Conservation (phyloP, 2,113 vertebrate species). For the Odontophorus gujanensis region DNA sequence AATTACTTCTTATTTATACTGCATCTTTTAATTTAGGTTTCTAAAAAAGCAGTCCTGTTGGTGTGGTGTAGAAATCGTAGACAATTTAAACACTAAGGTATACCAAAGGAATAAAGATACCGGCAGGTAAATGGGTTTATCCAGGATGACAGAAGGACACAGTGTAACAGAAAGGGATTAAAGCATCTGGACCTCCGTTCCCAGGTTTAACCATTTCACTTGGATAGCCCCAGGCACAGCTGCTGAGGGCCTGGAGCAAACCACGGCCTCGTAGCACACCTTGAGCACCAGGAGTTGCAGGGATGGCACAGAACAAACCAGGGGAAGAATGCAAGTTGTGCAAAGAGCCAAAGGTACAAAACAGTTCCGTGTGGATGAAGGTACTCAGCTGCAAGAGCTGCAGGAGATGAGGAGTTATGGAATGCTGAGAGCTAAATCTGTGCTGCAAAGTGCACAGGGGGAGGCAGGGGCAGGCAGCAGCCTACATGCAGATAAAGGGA, state of each 20-base stretch:
- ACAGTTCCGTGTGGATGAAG: background rate
- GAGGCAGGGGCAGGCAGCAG: constrained; percentile 63
- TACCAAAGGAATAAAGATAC: background rate
- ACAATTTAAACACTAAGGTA: background rate
- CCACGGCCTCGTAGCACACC: background rate
- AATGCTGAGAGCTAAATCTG: background rate
- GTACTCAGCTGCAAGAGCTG: background rate
- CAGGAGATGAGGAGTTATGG: background rate
- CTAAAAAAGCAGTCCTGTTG: background rate
- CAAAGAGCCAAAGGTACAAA: background rate
- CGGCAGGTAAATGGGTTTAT: background rate
- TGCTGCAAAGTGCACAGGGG: constrained; percentile 41
- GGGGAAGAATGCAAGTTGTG: background rate
- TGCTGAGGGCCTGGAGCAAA: background rate
- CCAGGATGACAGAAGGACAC: background rate
- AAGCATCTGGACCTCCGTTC: background rate
- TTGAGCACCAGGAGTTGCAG: background rate
- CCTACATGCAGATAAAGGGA: constrained; percentile 36
- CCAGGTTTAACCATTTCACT: background rate
- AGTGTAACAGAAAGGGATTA: background rate
- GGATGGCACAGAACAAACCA: background rate
- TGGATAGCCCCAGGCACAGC: background rate
- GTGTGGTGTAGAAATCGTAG: background rate
- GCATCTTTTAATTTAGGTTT: constrained; percentile 15
- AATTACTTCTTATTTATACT: background rate